Conservation (phyloP, 2,797 vertebrate genomes). For the Hapalemur alaotrensis region DNA sequence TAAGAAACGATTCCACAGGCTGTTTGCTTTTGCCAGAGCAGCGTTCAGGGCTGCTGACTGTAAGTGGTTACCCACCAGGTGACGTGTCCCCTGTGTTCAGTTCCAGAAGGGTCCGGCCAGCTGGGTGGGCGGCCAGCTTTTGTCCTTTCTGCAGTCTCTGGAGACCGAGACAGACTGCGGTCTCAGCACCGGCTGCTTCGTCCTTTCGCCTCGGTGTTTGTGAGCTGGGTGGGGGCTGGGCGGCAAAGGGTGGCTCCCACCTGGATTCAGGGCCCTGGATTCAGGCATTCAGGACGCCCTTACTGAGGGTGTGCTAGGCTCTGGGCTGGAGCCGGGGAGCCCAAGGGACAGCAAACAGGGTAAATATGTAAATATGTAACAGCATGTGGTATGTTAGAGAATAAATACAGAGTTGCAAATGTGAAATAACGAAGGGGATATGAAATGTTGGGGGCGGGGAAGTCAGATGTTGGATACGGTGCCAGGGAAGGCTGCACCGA, state of each 20-base stretch:
- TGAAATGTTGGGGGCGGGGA: rapidly evolving
- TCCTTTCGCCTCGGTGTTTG: not conserved
- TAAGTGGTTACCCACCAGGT: not conserved
- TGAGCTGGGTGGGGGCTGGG: no score
- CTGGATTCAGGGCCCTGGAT: not conserved
- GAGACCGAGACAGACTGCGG: rapidly evolving
- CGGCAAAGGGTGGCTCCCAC: not conserved
- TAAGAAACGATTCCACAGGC: not conserved
- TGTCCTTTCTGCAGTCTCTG: not conserved
- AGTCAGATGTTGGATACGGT: not conserved
- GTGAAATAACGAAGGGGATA: not conserved
- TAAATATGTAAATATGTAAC: no score
- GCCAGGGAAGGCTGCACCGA: no score
- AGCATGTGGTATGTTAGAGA: rapidly evolving
- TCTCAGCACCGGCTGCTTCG: rapidly evolving
- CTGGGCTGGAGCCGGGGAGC: not conserved
- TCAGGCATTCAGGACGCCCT: no score
- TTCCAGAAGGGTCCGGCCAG: not conserved
- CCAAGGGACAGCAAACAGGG: not conserved
- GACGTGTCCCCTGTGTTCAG: not conserved
- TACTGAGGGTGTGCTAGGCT: not conserved
- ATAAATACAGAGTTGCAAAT: not conserved
- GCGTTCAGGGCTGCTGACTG: not conserved
- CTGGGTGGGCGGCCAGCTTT: rapidly evolving
- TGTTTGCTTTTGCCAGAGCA: not conserved